Percentiles rank a stretch among this genome's conserved stretches.
phyloP scores from a whole-genome alignment of 2,888 invertebrate genomes.

The Melikaiella ostensackeni region DNA sequence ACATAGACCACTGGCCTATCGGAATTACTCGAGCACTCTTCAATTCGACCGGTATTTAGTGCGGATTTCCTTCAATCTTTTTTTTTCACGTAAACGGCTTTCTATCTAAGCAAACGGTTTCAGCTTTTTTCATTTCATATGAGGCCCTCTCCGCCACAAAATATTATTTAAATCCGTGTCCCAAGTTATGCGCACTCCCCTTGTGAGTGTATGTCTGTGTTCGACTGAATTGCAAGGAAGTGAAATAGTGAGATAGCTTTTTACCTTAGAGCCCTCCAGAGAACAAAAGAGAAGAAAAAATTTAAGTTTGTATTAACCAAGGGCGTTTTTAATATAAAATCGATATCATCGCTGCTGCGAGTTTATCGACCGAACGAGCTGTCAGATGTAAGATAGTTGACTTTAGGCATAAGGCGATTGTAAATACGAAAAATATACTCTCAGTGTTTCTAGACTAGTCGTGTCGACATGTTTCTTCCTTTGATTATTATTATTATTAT shows the following conservation, averaged over 20 bases:
- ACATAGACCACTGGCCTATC: too few relatives aligned
- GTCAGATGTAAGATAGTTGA: constrained; percentile 66
- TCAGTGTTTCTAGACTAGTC: constrained; percentile 73
- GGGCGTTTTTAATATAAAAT: constrained; percentile 23
- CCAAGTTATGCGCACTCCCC: too few relatives aligned
- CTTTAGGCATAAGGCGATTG: constrained; percentile 62
- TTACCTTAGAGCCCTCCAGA: background rate
- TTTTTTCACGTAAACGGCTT: too few relatives aligned
- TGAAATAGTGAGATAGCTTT: constrained; percentile 35
- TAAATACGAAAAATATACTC: constrained; percentile 68
- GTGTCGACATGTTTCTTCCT: constrained; percentile 76
- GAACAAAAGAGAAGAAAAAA: constrained; percentile 36
- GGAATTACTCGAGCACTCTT: too few relatives aligned
- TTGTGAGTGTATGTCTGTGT: constrained; percentile 39
- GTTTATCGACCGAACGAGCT: constrained; percentile 55
- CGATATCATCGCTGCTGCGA: constrained; percentile 48
- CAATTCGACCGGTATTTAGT: too few relatives aligned
- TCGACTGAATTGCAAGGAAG: constrained; percentile 37
- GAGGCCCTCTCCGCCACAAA: too few relatives aligned
- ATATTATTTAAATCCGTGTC: too few relatives aligned
- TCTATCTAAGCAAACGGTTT: too few relatives aligned
- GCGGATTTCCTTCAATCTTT: too few relatives aligned
- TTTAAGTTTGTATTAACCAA: constrained; percentile 15
- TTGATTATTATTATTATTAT: constrained; percentile 59
- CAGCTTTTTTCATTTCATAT: too few relatives aligned